Conservation (phyloP, 2,113 vertebrate genomes). For the Heterochromis multidens region DNA sequence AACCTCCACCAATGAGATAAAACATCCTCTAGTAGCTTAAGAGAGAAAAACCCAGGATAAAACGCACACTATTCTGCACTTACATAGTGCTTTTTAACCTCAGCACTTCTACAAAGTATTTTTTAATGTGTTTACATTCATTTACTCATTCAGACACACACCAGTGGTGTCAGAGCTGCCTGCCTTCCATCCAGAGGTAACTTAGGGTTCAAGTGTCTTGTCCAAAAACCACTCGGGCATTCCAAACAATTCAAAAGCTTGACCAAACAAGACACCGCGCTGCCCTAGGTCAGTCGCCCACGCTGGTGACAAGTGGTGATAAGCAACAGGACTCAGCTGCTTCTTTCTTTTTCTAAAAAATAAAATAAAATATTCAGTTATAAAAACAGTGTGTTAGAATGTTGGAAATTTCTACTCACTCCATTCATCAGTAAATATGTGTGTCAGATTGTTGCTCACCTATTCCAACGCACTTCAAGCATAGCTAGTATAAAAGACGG, state of each 20-base stretch:
- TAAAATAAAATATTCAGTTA: too few species aligned
- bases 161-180: neutral
- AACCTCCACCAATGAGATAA: neutral
- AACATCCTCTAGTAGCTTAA: neutral
- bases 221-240: neutral
- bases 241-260: neutral
- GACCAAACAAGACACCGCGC: neutral
- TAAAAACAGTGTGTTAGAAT: neutral
- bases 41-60: neutral
- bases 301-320: neutral
- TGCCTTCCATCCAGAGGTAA: neutral
- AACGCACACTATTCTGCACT: neutral
- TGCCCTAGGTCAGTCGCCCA: neutral
- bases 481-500: neutral
- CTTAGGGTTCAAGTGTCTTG: neutral
- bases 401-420: neutral
- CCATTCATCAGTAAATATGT: neutral
- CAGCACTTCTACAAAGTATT: neutral
- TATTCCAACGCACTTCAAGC: neutral
- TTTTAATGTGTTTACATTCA: neutral
- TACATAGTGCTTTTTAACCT: neutral
- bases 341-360: too few species aligned
- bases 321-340: neutral
- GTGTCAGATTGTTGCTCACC: neutral
- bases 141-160: neutral